Evolutionary conservation across 1,140 invertebrate species (phyloP).

Genomic region (Centruroides vittatus): DNA sequence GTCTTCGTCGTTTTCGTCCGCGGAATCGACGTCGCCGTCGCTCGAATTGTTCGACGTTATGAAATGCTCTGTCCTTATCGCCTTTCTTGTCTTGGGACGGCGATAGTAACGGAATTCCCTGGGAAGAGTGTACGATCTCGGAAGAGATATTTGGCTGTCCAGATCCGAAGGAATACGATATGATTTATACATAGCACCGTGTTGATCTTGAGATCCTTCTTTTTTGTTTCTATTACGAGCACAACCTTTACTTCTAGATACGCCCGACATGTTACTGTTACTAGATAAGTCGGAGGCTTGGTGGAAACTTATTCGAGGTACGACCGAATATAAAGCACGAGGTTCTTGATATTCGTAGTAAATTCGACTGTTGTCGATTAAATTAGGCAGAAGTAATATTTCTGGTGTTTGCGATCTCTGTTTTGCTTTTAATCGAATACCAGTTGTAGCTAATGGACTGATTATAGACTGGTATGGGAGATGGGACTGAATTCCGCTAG

Average conservation of each 20-base stretch:
- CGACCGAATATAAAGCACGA: background rate
- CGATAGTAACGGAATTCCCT: conserved; percentile 64
- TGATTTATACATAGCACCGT: conserved; percentile 33
- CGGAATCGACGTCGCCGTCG: conserved; percentile 45
- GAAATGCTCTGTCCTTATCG: conserved; percentile 42
- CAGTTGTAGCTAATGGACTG: conserved; percentile 6
- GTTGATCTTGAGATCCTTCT: conserved; percentile 11
- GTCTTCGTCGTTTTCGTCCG: conserved; percentile 20
- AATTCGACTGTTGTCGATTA: conserved; percentile 32
- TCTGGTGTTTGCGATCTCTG: conserved; percentile 52
- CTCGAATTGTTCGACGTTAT: conserved; percentile 67
- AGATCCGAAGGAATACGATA: conserved; percentile 49
- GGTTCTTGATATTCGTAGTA: conserved; percentile 27
- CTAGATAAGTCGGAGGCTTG: conserved; percentile 14
- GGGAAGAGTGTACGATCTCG: conserved; percentile 65
- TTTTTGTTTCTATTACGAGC: conserved; percentile 6
- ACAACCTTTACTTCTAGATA: conserved; percentile 9
- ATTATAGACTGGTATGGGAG: conserved; percentile 10
- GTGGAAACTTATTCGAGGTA: conserved; percentile 2
- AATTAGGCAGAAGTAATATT: conserved; percentile 57
- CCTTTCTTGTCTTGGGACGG: conserved; percentile 36
- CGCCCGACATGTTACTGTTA: conserved; percentile 12
- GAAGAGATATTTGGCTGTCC: conserved; percentile 59
- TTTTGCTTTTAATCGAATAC: conserved; percentile 13
- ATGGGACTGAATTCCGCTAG: background rate